phyloP scores from a whole-genome alignment of 2,113 vertebrate genomes.

The Halcyon senegalensis region DNA sequence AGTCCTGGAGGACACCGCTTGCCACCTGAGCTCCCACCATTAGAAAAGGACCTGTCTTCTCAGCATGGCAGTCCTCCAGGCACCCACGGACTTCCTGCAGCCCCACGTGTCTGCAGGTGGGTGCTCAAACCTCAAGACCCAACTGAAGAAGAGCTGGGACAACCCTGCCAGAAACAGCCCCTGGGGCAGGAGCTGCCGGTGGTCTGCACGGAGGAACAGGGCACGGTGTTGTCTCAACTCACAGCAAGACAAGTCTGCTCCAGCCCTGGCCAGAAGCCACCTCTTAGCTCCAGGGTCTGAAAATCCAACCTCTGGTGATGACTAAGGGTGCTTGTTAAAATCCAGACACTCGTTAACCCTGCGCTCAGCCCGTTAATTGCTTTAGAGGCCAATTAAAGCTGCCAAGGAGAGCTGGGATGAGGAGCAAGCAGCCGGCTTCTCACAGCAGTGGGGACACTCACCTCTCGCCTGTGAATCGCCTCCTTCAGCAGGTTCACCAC shows the following conservation, averaged over 20 bases:
- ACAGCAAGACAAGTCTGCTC: background rate
- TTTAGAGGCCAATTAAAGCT: slow-evolving; percentile 14
- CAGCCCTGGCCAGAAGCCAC: background rate
- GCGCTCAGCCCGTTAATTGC: slow-evolving; percentile 16
- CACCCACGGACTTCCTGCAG: accelerated
- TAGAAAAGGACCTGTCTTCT: background rate
- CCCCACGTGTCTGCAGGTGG: background rate
- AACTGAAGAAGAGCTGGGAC: background rate
- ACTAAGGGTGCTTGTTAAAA: background rate
- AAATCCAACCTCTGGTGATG: slow-evolving; percentile 23
- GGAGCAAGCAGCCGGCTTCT: background rate
- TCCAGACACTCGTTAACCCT: background rate
- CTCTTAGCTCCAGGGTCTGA: background rate
- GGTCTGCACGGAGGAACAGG: accelerated
- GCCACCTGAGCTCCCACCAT: accelerated
- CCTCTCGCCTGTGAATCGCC: slow-evolving; percentile 87
- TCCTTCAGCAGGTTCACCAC: slow-evolving; percentile 91
- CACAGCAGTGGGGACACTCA: background rate
- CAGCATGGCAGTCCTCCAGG: background rate
- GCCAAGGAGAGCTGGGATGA: background rate
- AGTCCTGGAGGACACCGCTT: background rate
- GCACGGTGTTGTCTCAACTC: background rate
- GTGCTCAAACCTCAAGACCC: background rate
- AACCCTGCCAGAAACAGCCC: background rate
- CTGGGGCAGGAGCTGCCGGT: background rate